phyloP scores from a whole-genome alignment of 2,113 vertebrate genomes.

The Eclectus roratus region DNA sequence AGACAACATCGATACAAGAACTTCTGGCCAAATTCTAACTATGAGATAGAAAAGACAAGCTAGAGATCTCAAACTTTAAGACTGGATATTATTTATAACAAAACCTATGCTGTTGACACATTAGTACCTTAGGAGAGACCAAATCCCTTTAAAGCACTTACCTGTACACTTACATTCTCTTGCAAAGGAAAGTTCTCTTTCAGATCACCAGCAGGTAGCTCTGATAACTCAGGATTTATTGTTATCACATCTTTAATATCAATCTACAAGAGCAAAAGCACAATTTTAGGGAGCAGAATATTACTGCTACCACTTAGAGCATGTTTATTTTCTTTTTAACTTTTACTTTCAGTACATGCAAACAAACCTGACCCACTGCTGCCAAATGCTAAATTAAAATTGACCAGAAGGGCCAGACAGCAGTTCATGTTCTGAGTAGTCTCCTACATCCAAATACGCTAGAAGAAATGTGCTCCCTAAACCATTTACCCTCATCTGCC shows the following conservation, averaged over 20 bases:
- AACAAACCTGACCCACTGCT: not conserved
- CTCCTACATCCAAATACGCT: not conserved
- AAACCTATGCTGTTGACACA: not conserved
- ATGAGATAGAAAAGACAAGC: not conserved
- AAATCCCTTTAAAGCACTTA: slow-evolving; percentile 34
- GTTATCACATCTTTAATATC: slow-evolving; percentile 70
- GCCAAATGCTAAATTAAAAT: not conserved
- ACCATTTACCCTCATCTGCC: not conserved
- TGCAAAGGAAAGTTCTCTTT: slow-evolving; percentile 74
- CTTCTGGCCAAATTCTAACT: not conserved
- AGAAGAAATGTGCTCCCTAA: not conserved
- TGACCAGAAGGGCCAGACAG: not conserved
- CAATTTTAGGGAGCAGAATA: not conserved
- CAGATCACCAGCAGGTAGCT: slow-evolving; percentile 19
- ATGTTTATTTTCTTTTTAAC: not conserved
- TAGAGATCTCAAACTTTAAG: not conserved
- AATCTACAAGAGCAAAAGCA: slow-evolving; percentile 66
- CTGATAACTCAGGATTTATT: slow-evolving; percentile 74
- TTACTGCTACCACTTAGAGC: not conserved
- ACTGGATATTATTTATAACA: not conserved
- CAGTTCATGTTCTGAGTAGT: not conserved
- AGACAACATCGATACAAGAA: not conserved
- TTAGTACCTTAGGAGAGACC: not conserved
- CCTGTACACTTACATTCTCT: slow-evolving; percentile 71
- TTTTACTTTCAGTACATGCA: not conserved